Conservation (phyloP, 1,140 invertebrate genomes). For the Pteromalus puparum region DNA sequence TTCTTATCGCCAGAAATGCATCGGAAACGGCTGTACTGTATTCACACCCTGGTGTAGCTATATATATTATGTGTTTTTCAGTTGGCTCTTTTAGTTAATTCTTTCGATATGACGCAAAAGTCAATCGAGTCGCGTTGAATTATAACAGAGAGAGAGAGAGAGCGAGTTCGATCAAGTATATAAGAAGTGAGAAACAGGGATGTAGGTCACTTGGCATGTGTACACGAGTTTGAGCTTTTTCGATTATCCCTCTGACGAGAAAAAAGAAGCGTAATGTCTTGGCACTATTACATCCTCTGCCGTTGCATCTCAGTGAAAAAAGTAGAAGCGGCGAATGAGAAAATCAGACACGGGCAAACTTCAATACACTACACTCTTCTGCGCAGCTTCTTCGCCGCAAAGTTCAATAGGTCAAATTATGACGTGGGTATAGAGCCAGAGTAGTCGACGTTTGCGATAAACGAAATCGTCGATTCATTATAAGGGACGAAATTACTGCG, state of each 20-base stretch:
- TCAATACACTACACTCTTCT: neutral
- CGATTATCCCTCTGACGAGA: neutral
- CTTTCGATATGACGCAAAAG: no score
- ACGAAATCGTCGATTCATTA: neutral
- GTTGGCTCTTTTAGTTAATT: no score
- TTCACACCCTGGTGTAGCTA: neutral
- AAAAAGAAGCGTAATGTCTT: neutral
- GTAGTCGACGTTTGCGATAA: neutral
- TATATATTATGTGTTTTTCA: no score
- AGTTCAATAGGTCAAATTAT: constrained; percentile 1
- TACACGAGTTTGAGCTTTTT: constrained; percentile 1
- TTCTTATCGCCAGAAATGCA: neutral
- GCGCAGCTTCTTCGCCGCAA: neutral
- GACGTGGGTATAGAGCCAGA: neutral
- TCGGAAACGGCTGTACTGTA: neutral
- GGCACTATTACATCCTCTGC: neutral
- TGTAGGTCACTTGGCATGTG: constrained; percentile 18
- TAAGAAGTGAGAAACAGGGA: neutral
- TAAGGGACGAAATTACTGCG: neutral
- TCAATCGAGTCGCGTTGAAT: no score
- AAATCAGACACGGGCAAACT: neutral
- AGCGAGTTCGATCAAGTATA: neutral
- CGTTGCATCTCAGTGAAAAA: neutral
- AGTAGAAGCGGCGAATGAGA: neutral
- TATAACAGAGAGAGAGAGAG: no score